Conservation (phyloP, 2,888 invertebrate species). For the Stenoptilia bipunctidactyla region DNA sequence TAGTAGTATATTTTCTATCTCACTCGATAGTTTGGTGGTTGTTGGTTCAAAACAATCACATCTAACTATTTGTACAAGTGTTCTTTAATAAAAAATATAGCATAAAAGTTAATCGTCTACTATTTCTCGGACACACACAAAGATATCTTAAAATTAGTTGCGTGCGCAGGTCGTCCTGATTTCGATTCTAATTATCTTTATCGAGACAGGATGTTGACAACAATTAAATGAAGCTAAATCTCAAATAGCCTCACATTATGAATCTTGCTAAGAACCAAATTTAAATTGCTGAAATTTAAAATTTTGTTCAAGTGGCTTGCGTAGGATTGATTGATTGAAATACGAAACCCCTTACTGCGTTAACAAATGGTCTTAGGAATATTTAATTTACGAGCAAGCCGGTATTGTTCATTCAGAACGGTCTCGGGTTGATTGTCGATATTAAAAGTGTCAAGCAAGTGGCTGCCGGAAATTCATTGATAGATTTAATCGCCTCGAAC, state of each 20-base stretch:
- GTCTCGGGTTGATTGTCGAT: constrained; percentile 57
- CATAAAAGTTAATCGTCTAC: not conserved
- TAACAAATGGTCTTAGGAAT: constrained; percentile 41
- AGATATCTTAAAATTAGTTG: not conserved
- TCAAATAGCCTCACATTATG: too few species aligned
- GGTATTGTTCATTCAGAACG: constrained; percentile 65
- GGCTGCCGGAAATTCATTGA: constrained; percentile 68
- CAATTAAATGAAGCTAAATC: too few species aligned
- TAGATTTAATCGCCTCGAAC: constrained; percentile 61
- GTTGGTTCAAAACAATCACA: too few species aligned
- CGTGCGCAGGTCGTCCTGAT: too few species aligned
- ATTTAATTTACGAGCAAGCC: constrained; percentile 56
- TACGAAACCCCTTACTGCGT: constrained; percentile 13
- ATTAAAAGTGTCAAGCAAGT: constrained; percentile 62
- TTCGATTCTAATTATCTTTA: too few species aligned
- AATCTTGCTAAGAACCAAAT: constrained; percentile 6
- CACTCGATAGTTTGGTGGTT: too few species aligned
- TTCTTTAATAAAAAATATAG: too few species aligned
- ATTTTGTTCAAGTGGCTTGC: constrained; percentile 1
- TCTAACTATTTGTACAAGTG: too few species aligned
- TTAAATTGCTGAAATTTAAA: constrained; percentile 17
- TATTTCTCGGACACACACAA: not conserved
- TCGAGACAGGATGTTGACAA: too few species aligned
- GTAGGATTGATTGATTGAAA: too few species aligned
- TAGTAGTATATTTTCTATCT: too few species aligned